Evolutionary conservation across 2,797 vertebrate species (phyloP).

Genomic region (Anas acuta): DNA sequence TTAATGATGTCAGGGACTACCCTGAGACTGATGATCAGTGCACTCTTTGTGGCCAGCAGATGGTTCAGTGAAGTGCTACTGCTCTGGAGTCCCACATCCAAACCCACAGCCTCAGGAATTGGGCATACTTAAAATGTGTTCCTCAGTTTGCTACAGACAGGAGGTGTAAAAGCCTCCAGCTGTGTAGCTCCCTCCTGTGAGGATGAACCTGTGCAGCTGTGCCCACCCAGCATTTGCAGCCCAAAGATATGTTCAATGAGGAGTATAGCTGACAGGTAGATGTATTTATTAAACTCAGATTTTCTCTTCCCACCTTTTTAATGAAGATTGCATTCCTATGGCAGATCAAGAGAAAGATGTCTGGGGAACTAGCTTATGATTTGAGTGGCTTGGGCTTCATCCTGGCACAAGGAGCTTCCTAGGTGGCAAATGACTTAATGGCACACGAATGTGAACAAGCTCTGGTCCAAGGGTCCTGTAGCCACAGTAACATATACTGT

Average conservation of each 20-base stretch:
- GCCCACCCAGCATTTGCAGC: neutral
- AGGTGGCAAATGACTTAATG: neutral
- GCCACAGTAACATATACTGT: neutral
- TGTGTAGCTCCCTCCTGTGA: neutral
- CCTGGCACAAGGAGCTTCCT: neutral
- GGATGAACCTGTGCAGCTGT: neutral
- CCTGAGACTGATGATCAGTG: neutral
- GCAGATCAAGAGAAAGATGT: neutral
- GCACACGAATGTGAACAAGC: neutral
- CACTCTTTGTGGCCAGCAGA: neutral
- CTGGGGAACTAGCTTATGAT: neutral
- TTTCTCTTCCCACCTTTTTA: neutral
- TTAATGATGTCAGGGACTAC: neutral
- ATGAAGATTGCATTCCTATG: neutral
- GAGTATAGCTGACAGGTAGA: neutral
- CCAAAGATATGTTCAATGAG: neutral
- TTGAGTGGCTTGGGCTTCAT: neutral
- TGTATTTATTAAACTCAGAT: neutral
- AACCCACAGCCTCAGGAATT: neutral
- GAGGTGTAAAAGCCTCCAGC: neutral
- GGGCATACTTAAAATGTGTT: neutral
- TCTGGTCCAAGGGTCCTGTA: neutral
- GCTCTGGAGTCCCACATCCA: neutral
- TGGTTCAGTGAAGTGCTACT: neutral
- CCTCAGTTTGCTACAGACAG: neutral